Evolutionary conservation across 2,888 invertebrate species (phyloP).

Genomic region (Archaeoteleia sp.): DNA sequence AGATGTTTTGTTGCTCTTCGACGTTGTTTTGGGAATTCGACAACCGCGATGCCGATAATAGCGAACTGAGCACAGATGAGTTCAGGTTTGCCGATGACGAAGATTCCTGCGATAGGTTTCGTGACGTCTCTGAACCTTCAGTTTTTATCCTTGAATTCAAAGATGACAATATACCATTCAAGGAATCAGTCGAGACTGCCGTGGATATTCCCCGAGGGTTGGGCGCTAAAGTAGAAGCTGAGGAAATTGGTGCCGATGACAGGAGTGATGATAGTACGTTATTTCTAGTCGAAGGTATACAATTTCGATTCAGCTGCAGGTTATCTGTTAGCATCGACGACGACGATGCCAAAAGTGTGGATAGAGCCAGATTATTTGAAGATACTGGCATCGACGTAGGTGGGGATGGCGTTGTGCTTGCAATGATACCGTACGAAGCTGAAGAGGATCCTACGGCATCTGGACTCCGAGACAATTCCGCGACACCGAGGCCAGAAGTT

Average conservation of each 20-base stretch:
- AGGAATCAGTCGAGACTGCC: constrained; percentile 59
- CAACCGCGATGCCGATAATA: constrained; percentile 62
- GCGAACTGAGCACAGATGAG: constrained; percentile 61
- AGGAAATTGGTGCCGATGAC: constrained; percentile 52
- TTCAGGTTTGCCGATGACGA: constrained; percentile 48
- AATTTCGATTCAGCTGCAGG: constrained; percentile 34
- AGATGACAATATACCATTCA: constrained; percentile 65
- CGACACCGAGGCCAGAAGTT: constrained; percentile 62
- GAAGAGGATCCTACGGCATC: constrained; percentile 58
- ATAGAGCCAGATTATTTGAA: constrained; percentile 56
- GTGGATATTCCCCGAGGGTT: constrained; percentile 9
- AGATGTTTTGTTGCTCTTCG: constrained; percentile 51
- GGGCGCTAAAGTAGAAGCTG: constrained; percentile 46
- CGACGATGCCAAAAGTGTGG: constrained; percentile 57
- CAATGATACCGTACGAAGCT: constrained; percentile 33
- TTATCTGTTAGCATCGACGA: constrained; percentile 48
- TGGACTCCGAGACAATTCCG: constrained; percentile 59
- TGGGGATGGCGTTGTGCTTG: constrained; percentile 4
- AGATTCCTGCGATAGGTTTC: constrained; percentile 18
- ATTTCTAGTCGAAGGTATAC: constrained; percentile 22
- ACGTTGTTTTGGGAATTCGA: constrained; percentile 53
- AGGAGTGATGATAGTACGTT: constrained; percentile 61
- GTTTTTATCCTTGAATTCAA: constrained; percentile 50
- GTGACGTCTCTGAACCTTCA: too few relatives aligned
- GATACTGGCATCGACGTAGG: constrained; percentile 34